Base-by-base conservation (phyloP, 2,797 vertebrate species). In the Selene dorsalis region DNA sequence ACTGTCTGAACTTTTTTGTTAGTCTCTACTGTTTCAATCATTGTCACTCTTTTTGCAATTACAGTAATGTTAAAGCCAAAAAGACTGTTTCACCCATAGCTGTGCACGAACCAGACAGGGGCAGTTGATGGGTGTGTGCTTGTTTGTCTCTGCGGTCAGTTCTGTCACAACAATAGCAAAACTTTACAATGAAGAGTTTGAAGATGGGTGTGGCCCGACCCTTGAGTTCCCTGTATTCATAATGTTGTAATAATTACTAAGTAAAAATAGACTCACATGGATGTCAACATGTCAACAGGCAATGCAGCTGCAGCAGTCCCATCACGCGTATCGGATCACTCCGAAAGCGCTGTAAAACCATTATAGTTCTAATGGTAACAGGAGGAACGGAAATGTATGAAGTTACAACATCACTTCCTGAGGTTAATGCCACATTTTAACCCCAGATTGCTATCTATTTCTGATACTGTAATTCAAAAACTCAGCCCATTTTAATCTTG, bases 401-500 rank as follows among this genome's bases (percentile, higher is more conserved):
- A 56, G 18, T 74, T 65, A 63, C 38, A 79, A 14, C 56, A 77
- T 73, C 17, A 62, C 38, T 67, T 82, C 61, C 52, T 76, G 53
- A 78, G 66, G 69, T 73, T 73, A 69, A 65, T 72, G 76, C 45
- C 22, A 9, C 59, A 72, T 79, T 85, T 82, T 52, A 65, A 66
- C 38, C 75, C 32, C 47, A 14, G 17, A 84, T 88, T 76, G 47
- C 50, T 24, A 56, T 81, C 53, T 72, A 65, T 84, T 81, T 79
- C 59, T 73, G 55, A 80, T 52, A 35, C 50, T 75, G 55, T 67
- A 64, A 69, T 75, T 78, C 43, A 73, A 80, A 80, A 77, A 67
- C 17, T 41, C 26, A 24, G 13, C 26, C 83, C 65, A 77, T 82
- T 86, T 87, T 86, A 89, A 88, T 90, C 77, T 82, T 62, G 45